phyloP scores from a whole-genome alignment of 2,888 invertebrate species.

The Athrips mouffetella region DNA sequence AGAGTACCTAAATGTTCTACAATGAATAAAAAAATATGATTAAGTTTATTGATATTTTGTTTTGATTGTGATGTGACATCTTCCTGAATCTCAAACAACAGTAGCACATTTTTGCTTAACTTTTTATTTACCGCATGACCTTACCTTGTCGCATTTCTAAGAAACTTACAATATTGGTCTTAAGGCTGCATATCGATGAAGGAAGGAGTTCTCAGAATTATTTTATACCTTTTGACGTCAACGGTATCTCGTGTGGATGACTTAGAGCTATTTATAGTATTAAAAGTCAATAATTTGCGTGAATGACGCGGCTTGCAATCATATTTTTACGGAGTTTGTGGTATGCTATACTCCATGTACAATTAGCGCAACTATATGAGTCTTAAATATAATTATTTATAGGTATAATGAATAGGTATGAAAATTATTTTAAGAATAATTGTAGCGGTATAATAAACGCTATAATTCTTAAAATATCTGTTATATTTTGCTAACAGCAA shows the following conservation, averaged over 20 bases:
- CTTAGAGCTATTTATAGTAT: background rate
- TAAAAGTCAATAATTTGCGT: background rate
- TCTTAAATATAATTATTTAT: no score
- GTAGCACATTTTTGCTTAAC: background rate
- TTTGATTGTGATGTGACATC: background rate
- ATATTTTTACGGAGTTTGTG: no score
- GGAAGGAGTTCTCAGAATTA: background rate
- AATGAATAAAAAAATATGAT: no score
- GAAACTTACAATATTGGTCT: background rate
- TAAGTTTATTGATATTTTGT: background rate
- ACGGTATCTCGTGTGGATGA: background rate
- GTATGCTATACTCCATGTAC: no score
- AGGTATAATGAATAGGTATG: no score
- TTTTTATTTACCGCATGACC: conserved; percentile 1
- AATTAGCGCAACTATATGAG: no score
- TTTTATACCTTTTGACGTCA: background rate
- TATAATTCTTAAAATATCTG: no score
- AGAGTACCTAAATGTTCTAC: no score
- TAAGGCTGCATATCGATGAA: background rate
- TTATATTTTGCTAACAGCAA: no score
- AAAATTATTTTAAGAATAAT: no score
- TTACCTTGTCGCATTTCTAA: conserved; percentile 1
- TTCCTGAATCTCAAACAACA: background rate
- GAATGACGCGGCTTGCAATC: no score
- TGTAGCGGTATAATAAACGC: no score